Evolutionary conservation across 2,113 vertebrate species (phyloP).

Genomic region (Phylloscopus whistleri): DNA sequence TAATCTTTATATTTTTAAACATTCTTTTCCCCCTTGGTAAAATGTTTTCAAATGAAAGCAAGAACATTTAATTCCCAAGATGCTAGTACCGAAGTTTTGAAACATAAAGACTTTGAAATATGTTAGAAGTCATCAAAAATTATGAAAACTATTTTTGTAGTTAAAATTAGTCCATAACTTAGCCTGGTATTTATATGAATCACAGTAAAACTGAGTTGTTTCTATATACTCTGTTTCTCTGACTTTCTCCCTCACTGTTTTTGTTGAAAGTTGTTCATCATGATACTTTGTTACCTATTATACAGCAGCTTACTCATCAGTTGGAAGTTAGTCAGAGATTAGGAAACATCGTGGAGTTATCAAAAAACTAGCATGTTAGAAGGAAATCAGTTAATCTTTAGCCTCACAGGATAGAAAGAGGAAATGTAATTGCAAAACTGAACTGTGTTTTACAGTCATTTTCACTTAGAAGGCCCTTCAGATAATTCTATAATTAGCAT

Average conservation of each 20-base stretch:
- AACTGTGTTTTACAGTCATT: conserved; percentile 50
- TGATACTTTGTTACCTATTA: conserved; percentile 8
- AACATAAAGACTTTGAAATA: neutral
- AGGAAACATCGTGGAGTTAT: conserved; percentile 70
- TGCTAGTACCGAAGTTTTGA: neutral
- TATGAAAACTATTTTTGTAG: neutral
- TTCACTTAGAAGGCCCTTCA: conserved; percentile 35
- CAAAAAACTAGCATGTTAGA: conserved; percentile 37
- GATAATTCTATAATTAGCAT: conserved; percentile 46
- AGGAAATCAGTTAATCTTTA: conserved; percentile 68
- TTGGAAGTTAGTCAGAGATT: conserved; percentile 72
- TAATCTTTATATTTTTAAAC: neutral
- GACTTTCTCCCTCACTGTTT: neutral
- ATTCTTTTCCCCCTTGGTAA: neutral
- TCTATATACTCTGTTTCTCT: neutral
- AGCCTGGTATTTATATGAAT: neutral
- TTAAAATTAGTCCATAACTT: neutral
- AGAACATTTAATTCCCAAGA: neutral
- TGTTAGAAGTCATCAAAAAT: neutral
- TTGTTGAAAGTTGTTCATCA: neutral
- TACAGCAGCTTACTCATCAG: conserved; percentile 53
- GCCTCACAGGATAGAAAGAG: conserved; percentile 60
- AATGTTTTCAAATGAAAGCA: neutral
- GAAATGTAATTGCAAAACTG: conserved; percentile 68
- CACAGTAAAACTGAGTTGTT: neutral